A percentile compares a stretch with the other conserved stretches of the same genome.
Conservation (phyloP, 2,888 invertebrate genomes). For the Brachyopa scutellaris region DNA sequence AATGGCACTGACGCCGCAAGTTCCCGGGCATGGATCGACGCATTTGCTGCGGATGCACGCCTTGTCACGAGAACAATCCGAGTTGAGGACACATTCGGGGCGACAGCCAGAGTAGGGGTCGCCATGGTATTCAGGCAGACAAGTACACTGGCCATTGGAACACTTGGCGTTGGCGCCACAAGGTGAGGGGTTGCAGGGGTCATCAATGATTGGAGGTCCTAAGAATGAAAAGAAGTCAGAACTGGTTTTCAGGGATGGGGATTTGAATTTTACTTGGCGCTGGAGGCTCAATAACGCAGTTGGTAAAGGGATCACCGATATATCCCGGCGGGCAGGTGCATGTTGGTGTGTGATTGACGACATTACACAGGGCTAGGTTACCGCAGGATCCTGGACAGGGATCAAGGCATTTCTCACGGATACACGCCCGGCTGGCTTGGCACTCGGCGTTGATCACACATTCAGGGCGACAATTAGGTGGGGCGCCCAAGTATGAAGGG, state of each 20-base stretch:
- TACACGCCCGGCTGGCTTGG: constrained; percentile 85
- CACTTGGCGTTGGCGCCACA: constrained; percentile 91
- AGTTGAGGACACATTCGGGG: constrained; percentile 90
- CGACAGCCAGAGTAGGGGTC: constrained; percentile 87
- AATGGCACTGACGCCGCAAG: constrained; percentile 88
- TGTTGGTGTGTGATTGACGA: constrained; percentile 85
- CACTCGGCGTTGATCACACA: constrained; percentile 87
- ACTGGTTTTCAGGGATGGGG: background rate
- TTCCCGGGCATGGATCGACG: constrained; percentile 90
- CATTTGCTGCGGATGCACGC: constrained; percentile 90
- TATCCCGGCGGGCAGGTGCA: constrained; percentile 85
- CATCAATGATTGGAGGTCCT: constrained; percentile 72
- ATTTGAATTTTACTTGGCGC: constrained; percentile 73
- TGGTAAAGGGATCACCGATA: constrained; percentile 85
- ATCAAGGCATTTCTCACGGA: constrained; percentile 86
- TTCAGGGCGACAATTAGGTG: constrained; percentile 87
- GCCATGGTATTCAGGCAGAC: constrained; percentile 85
- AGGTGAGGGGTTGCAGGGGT: constrained; percentile 87
- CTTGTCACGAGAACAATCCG: constrained; percentile 88
- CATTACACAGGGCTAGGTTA: constrained; percentile 83
- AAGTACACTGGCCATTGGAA: constrained; percentile 86
- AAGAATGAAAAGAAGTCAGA: constrained; percentile 23
- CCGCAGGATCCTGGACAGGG: constrained; percentile 89
- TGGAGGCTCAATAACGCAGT: constrained; percentile 82
- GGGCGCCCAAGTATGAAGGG: constrained; percentile 85